Evolutionary conservation across 2,797 vertebrate genomes (phyloP), one percentile per base, ranked within the genome.

Genomic region (Eremophila alpestris): DNA sequence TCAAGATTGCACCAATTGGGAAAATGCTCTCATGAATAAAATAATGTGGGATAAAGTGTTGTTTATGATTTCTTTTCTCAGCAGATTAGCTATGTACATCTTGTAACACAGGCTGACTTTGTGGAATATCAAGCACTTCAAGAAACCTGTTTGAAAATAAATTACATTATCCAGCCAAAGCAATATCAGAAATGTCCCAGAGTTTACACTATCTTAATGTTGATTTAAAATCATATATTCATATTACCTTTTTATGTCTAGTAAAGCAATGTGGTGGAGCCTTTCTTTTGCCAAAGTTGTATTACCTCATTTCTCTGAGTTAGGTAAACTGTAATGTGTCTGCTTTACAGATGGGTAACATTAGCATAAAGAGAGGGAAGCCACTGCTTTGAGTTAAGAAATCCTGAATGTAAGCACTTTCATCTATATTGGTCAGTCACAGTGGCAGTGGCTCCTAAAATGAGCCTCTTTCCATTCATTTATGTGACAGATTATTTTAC

Each of bases 251-350:
- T 94, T 92, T 93, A 87, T 90, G 78, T 82, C 88, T 92, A 87
- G 88, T 85, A 96, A 89, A 83, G 83, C 67, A 89, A 70, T 38
- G 41, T 60, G 49, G 87, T 92, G 41, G 86, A 95, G 58, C 23
- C 58, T 92, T 91, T 94, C 74, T 83, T 95, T 87, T 92, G 80
- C 49, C 75, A 58, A 94, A 74, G 81, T 40, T 83, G 68, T 92
- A 94, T 90, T 96, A 97, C 71, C 71, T 68, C 95, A 96, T 96
- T 94, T 95, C 94, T 95, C 93, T 95, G 90, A 94, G 92, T 93
- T 96, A 95, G 93, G 83, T 71, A 92, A 94, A 96, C 52, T 84
- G 68, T 80, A 90, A 95, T 94, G 48, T 94, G 71, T 94, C 92
- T 95, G 86, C 81, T 92, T 93, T 95, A 95, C 90, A 93, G 92